Percentiles rank a stretch among this genome's conserved stretches.
These are phyloP conservation scores for Drosophila yooni DNA, from an alignment of 2,888 invertebrate species.

Conservation along the genomic window DNA sequence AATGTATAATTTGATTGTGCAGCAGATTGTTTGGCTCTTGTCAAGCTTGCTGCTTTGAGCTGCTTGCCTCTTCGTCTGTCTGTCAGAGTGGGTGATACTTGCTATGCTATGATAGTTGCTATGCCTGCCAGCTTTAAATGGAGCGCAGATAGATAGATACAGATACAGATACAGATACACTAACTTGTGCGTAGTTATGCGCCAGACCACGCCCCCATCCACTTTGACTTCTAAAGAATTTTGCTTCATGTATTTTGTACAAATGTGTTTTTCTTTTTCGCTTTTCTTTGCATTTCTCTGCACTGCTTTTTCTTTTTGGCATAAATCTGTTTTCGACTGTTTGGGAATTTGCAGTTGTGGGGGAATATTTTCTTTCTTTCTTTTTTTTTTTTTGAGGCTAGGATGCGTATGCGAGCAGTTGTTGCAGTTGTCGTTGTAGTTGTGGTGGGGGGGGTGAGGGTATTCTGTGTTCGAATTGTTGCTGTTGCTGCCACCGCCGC, in stretches of 20 bases:
- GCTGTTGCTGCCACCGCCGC: slow-evolving; percentile 33
- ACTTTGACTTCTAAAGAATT: slow-evolving; percentile 24
- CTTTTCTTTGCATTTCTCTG: not conserved
- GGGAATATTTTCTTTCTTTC: slow-evolving; percentile 15
- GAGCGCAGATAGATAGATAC: not conserved
- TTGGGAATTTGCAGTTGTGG: slow-evolving; percentile 49
- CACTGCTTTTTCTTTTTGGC: slow-evolving; percentile 33
- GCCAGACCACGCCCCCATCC: not conserved
- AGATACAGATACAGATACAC: slow-evolving; percentile 25
- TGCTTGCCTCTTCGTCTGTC: not conserved
- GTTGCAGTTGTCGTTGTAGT: slow-evolving; percentile 6
- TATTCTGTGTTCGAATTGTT: slow-evolving; percentile 16
- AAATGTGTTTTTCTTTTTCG: not conserved
- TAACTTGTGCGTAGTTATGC: slow-evolving; percentile 31
- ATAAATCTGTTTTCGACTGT: slow-evolving; percentile 71
- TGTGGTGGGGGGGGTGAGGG: not conserved
- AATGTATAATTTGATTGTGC: slow-evolving; percentile 18
- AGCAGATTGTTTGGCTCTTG: slow-evolving; percentile 11
- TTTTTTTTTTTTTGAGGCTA: slow-evolving; percentile 14
- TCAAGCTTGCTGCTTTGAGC: slow-evolving; percentile 9
- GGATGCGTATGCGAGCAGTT: not conserved
- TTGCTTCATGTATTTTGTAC: slow-evolving; percentile 4
- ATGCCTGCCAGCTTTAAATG: slow-evolving; percentile 32
- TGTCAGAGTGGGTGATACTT: slow-evolving; percentile 23
- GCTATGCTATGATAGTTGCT: slow-evolving; percentile 3